These are phyloP conservation scores for Conus ventricosus DNA, from an alignment of 1,140 invertebrate species.

Conservation along the genomic window DNA sequence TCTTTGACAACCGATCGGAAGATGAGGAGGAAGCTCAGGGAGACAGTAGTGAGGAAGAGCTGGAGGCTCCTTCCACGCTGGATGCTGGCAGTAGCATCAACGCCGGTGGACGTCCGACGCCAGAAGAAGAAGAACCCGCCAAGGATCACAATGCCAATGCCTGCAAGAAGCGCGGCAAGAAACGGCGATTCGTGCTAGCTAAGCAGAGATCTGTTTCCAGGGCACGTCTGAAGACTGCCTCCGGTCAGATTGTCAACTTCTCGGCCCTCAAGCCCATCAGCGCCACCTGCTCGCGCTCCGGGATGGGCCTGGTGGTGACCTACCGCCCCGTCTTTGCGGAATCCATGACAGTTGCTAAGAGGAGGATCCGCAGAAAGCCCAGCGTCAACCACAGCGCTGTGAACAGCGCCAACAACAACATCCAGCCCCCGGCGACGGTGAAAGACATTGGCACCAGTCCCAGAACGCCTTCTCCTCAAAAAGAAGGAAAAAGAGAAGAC, in stretches of 20 bases:
- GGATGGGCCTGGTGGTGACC: slow-evolving; percentile 9
- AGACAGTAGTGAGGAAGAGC: neutral
- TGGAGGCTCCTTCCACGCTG: neutral
- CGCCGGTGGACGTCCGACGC: neutral
- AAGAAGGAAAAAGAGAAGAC: neutral
- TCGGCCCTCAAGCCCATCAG: slow-evolving; percentile 2
- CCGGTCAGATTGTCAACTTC: neutral
- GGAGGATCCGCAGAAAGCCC: neutral
- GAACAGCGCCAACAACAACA: neutral
- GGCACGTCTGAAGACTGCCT: neutral
- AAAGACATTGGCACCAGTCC: neutral
- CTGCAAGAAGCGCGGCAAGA: neutral
- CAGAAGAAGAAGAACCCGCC: neutral
- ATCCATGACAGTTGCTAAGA: no score
- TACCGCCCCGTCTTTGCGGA: slow-evolving; percentile 13
- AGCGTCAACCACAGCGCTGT: no score
- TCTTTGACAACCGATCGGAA: neutral
- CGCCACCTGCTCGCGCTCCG: neutral
- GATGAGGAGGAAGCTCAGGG: neutral
- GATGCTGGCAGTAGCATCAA: neutral
- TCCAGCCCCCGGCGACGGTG: neutral
- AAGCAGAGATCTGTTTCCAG: neutral
- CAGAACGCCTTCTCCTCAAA: neutral
- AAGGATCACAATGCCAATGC: neutral
- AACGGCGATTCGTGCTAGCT: neutral